Evolutionary conservation across 2,113 vertebrate species (phyloP).

Genomic region (Alosa alosa): DNA sequence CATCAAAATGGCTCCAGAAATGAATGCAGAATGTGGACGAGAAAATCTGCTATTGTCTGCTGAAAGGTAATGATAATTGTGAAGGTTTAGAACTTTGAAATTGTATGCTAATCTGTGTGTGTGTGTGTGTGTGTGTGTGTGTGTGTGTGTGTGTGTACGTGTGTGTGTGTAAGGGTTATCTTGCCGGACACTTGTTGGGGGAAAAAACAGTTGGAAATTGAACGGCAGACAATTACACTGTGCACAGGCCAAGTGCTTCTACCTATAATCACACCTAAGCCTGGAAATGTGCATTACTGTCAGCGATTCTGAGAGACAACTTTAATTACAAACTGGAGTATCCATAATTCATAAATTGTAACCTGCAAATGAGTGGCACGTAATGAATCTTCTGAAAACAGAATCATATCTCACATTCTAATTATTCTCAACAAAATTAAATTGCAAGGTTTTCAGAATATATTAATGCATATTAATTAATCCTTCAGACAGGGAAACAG

Average conservation of each 20-base stretch:
- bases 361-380: conserved; percentile 52
- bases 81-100: not conserved
- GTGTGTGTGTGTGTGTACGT: not conserved
- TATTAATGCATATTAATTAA: conserved; percentile 66
- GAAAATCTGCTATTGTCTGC: not conserved
- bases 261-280: not conserved
- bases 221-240: not conserved
- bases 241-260: not conserved
- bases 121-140: not conserved
- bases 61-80: not conserved
- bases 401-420: conserved; percentile 55
- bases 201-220: not conserved
- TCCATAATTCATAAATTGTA: conserved; percentile 44
- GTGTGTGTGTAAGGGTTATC: not conserved
- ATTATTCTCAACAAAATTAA: conserved; percentile 63
- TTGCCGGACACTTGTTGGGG: not conserved
- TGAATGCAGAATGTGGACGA: not conserved
- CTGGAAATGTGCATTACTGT: conserved; percentile 15
- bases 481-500: conserved; percentile 49
- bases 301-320: conserved; percentile 27
- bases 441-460: conserved; percentile 53
- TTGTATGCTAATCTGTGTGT: not conserved
- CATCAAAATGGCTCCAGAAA: not conserved
- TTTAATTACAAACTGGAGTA: conserved; percentile 35
- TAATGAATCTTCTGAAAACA: conserved; percentile 53